Conservation (phyloP, 2,797 vertebrate genomes). For the Poeciliopsis presidionis region DNA sequence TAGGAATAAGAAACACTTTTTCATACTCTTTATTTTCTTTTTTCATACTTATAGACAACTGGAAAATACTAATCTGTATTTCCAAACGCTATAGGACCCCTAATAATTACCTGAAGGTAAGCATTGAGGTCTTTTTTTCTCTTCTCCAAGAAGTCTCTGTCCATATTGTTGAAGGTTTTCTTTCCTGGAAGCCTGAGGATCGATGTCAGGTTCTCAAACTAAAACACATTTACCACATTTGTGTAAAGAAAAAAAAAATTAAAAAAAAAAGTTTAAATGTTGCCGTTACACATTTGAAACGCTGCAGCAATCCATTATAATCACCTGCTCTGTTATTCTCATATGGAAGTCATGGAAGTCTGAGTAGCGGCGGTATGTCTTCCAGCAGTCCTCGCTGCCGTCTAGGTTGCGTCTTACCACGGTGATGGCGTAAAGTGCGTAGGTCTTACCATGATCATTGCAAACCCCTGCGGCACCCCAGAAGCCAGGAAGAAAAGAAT, state of each 20-base stretch:
- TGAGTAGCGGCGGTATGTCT: conserved; percentile 96
- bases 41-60: background rate
- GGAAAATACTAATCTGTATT: background rate
- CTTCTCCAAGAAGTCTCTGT: conserved; percentile 96
- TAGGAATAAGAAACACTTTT: background rate
- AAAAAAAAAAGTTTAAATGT: background rate
- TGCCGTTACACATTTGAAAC: background rate
- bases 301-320: background rate
- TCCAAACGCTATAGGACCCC: background rate
- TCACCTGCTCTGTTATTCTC: conserved; percentile 97
- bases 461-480: conserved; percentile 97
- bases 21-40: background rate
- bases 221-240: conserved; percentile 13
- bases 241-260: background rate
- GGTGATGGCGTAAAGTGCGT: conserved; percentile 95
- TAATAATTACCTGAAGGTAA: conserved; percentile 90
- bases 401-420: conserved; percentile 88
- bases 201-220: conserved; percentile 94
- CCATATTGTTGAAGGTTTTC: conserved; percentile 99
- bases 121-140: conserved; percentile 98
- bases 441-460: conserved; percentile 98
- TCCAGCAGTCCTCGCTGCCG: conserved; percentile 92
- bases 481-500: conserved; percentile 91
- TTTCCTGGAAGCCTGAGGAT: conserved; percentile 97
- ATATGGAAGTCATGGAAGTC: conserved; percentile 99